A percentile compares a stretch with the other conserved stretches of the same genome.
Evolutionary conservation across 2,888 invertebrate species (phyloP).

Genomic region (Harpagoxenus sublaevis): DNA sequence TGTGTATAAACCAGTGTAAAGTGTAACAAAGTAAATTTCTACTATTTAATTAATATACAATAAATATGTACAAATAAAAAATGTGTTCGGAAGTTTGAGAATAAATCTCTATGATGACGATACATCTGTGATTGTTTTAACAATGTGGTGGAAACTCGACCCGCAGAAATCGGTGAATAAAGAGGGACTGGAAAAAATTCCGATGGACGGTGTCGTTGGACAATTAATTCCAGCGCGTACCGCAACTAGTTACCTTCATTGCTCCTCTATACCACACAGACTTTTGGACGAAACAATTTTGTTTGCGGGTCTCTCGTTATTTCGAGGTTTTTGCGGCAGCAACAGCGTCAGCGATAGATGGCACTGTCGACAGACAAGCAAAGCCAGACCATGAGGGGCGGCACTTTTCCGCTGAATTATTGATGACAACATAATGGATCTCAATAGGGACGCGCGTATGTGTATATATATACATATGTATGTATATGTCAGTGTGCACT

Average conservation of each 20-base stretch:
- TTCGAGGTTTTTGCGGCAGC: conserved; percentile 55
- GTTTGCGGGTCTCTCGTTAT: conserved; percentile 70
- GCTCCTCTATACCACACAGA: conserved; percentile 48
- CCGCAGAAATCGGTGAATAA: conserved; percentile 45
- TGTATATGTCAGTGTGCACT: conserved; percentile 52
- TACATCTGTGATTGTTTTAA: conserved; percentile 4
- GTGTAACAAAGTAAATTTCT: neutral
- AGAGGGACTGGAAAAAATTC: conserved; percentile 43
- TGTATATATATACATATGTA: neutral
- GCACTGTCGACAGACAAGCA: conserved; percentile 53
- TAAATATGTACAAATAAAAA: conserved; percentile 16
- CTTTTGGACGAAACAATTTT: conserved; percentile 72
- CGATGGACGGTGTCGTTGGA: conserved; percentile 54
- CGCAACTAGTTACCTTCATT: conserved; percentile 49
- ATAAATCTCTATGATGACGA: neutral
- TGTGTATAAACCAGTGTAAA: neutral
- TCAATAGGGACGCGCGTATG: conserved; percentile 62
- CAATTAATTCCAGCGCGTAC: conserved; percentile 65
- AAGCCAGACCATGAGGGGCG: conserved; percentile 69
- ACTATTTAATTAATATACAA: neutral
- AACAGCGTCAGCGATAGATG: conserved; percentile 32
- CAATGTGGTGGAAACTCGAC: neutral
- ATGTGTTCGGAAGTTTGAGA: neutral
- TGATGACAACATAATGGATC: conserved; percentile 78
- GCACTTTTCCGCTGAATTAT: conserved; percentile 78